Conservation (phyloP, 2,113 vertebrate species). For the Arenaria interpres region DNA sequence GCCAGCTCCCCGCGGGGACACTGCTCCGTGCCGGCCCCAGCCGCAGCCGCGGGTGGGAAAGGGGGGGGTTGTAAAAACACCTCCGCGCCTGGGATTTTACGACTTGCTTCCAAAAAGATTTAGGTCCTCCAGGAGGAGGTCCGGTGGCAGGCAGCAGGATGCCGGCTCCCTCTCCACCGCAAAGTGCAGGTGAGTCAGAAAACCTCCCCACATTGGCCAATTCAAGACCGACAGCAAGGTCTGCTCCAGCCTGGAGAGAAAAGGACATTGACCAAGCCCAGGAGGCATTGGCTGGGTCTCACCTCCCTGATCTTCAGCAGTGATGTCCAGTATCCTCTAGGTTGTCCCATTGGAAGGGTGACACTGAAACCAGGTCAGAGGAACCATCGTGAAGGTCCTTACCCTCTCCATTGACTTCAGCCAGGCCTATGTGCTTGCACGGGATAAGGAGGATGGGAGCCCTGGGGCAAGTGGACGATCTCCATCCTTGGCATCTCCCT, state of each 20-base stretch:
- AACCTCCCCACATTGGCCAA: not conserved
- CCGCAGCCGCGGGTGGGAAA: not conserved
- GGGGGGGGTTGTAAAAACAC: not conserved
- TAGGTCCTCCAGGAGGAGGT: not conserved
- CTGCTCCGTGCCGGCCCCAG: not conserved
- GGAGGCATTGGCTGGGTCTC: not conserved
- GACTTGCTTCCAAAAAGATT: not conserved
- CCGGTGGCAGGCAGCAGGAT: not conserved
- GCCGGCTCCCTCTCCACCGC: accelerated
- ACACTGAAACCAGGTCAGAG: not conserved
- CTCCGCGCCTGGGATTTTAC: not conserved
- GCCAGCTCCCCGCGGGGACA: not conserved
- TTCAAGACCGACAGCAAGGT: accelerated
- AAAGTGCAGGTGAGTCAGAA: not conserved
- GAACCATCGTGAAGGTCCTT: not conserved
- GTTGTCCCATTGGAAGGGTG: not conserved
- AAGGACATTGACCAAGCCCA: not conserved
- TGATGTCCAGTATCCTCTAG: not conserved
- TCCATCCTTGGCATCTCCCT: not conserved
- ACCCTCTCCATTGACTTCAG: accelerated
- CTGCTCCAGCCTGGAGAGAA: not conserved
- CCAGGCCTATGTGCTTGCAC: not conserved
- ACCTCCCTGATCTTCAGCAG: not conserved
- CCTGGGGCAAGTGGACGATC: no score
- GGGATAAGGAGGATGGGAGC: not conserved